Percentiles rank a stretch among this genome's conserved stretches.
Conservation (phyloP, 2,113 vertebrate genomes). For the Corythornis vintsioides region DNA sequence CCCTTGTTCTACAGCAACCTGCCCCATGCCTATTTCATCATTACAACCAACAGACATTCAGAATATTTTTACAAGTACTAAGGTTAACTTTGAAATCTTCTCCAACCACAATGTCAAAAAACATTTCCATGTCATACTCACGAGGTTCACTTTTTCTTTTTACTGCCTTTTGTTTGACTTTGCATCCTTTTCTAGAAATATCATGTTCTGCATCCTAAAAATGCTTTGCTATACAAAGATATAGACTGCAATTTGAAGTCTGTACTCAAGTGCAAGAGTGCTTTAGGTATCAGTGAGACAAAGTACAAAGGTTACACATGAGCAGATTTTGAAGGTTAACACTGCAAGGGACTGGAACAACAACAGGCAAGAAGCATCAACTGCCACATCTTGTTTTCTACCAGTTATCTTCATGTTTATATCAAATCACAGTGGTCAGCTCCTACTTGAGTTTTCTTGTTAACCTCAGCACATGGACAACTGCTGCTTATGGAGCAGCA, state of each 20-base stretch:
- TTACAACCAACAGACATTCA: background rate
- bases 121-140: background rate
- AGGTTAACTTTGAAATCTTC: background rate
- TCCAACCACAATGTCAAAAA: background rate
- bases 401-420: background rate
- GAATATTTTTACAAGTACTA: background rate
- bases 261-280: background rate
- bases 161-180: background rate
- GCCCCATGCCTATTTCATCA: background rate
- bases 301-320: background rate
- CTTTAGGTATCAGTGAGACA: background rate
- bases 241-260: background rate
- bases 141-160: background rate
- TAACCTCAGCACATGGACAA: background rate
- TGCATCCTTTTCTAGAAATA: background rate
- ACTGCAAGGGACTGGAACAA: background rate
- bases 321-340: background rate
- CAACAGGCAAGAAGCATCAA: background rate
- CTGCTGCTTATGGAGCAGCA: background rate
- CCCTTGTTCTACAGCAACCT: background rate
- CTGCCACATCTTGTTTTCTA: background rate
- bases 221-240: background rate
- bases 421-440: background rate
- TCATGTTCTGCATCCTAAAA: background rate
- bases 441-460: background rate